Percentiles rank a stretch among this genome's conserved stretches.
These are phyloP conservation scores for Scaptomyza parva DNA, from an alignment of 2,888 invertebrate species.

Conservation along the genomic window DNA sequence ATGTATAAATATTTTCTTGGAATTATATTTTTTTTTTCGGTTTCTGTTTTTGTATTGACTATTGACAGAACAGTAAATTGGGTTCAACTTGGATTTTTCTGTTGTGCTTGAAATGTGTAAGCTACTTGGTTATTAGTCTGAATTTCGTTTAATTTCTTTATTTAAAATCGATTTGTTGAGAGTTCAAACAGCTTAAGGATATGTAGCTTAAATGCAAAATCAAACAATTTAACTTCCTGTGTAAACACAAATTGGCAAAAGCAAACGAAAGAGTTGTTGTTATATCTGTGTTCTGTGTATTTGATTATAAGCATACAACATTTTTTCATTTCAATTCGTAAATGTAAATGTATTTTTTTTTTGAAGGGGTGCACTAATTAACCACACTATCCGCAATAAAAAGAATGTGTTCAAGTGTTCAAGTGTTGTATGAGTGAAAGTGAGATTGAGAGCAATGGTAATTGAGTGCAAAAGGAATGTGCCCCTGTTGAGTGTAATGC, in stretches of 20 bases:
- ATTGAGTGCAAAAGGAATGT: conserved; percentile 3
- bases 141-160: not conserved
- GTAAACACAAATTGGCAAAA: too few species aligned
- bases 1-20: not conserved
- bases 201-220: not conserved
- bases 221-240: not conserved
- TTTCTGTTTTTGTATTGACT: not conserved
- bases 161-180: too few species aligned
- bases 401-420: too few species aligned
- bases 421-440: too few species aligned
- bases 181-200: not conserved
- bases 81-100: not conserved
- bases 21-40: conserved; percentile 1
- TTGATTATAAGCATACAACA: too few species aligned
- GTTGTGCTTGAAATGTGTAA: not conserved
- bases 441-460: not conserved
- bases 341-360: too few species aligned
- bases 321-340: too few species aligned
- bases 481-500: not conserved
- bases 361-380: not conserved
- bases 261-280: not conserved
- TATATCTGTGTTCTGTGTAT: too few species aligned
- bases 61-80: not conserved
- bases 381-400: not conserved
- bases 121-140: not conserved